phyloP scores from a whole-genome alignment of 2,113 vertebrate species.

The Sapajus apella region DNA sequence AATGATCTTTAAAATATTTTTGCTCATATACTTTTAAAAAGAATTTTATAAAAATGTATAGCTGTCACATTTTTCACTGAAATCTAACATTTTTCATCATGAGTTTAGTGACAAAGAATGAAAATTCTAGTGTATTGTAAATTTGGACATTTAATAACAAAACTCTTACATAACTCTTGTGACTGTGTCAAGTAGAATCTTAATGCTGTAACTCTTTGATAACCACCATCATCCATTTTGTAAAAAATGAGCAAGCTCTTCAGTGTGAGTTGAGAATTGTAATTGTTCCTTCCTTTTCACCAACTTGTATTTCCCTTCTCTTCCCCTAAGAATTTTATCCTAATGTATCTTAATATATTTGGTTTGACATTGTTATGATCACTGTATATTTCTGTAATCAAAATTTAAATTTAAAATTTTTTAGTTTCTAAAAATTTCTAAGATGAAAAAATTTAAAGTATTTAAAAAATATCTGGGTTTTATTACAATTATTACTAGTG shows the following conservation, averaged over 20 bases:
- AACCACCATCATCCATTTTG: background rate
- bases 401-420: slow-evolving; percentile 20
- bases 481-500: background rate
- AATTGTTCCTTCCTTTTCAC: slow-evolving; percentile 1
- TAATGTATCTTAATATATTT: background rate
- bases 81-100: background rate
- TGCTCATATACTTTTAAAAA: background rate
- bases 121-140: slow-evolving; percentile 33
- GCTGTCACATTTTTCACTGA: background rate
- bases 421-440: background rate
- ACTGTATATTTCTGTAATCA: background rate
- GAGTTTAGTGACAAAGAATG: slow-evolving; percentile 11
- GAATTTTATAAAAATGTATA: background rate
- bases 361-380: slow-evolving; percentile 11
- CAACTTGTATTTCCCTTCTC: background rate
- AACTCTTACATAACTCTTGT: background rate
- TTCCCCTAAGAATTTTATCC: background rate
- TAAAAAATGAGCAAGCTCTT: background rate
- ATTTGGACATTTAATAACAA: slow-evolving; percentile 4
- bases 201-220: background rate
- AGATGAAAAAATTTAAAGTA: slow-evolving; percentile 23
- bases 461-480: background rate
- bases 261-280: slow-evolving; percentile 9
- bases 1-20: background rate
- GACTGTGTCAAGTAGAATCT: background rate